These are phyloP conservation scores for Gobio gobio DNA, from an alignment of 2,113 vertebrate genomes.

Conservation along the genomic window DNA sequence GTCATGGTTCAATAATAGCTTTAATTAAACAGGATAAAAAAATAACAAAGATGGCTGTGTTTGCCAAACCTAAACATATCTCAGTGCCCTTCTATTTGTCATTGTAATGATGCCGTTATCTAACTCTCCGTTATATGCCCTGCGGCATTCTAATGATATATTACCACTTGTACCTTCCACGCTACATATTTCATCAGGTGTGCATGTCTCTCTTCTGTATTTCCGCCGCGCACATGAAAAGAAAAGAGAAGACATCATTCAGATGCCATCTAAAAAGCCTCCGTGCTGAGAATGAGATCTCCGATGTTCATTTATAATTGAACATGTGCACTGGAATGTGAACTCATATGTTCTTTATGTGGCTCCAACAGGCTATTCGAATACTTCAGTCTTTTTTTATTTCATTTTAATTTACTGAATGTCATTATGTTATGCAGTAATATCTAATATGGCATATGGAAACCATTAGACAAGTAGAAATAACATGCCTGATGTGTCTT, in stretches of 20 bases:
- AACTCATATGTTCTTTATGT: neutral
- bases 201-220: neutral
- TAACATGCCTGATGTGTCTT: neutral
- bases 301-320: constrained; percentile 20
- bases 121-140: neutral
- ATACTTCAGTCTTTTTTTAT: neutral
- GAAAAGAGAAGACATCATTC: constrained; percentile 2
- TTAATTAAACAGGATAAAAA: neutral
- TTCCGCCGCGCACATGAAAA: neutral
- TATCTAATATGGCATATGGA: neutral
- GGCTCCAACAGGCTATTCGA: neutral
- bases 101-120: neutral
- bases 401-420: neutral
- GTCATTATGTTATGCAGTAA: neutral
- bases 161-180: neutral
- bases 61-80: neutral
- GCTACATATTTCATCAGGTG: constrained; percentile 5
- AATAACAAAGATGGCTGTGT: neutral
- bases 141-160: neutral
- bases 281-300: neutral
- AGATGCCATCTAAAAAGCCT: neutral
- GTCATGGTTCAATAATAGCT: neutral
- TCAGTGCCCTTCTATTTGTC: neutral
- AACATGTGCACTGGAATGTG: constrained; percentile 14
- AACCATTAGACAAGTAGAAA: neutral